Conservation (phyloP, 92 coral and sea anemone genomes). For the Zoanthus sansibaricus region DNA sequence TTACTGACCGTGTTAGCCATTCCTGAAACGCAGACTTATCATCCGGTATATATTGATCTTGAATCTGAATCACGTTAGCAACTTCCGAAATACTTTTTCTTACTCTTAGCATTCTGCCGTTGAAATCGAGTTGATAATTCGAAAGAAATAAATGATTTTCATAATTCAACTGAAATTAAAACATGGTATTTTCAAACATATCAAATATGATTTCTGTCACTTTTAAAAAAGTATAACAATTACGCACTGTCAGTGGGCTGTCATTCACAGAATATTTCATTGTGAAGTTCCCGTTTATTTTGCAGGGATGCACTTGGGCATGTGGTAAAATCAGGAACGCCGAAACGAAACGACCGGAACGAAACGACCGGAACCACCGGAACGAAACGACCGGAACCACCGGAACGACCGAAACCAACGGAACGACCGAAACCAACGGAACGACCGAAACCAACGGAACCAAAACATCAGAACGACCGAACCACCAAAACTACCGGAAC, state of each 20-base stretch:
- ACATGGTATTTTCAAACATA: neutral
- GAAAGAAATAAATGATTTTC: neutral
- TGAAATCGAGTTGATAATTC: neutral
- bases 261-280: too few relatives aligned
- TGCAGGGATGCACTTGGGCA: too few relatives aligned
- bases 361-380: too few relatives aligned
- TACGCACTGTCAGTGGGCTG: neutral
- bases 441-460: too few relatives aligned
- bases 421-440: too few relatives aligned
- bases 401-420: too few relatives aligned
- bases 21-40: neutral
- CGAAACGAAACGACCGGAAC: too few relatives aligned
- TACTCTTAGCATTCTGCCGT: neutral
- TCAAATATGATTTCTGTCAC: neutral
- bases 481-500: too few relatives aligned
- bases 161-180: neutral
- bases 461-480: too few relatives aligned
- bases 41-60: neutral
- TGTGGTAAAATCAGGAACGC: too few relatives aligned
- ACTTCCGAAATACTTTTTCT: neutral
- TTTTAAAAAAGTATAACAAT: neutral
- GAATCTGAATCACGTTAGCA: neutral
- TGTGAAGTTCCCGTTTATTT: too few relatives aligned
- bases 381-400: too few relatives aligned
- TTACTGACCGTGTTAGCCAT: constrained; percentile 48